Evolutionary conservation across 30 jellyfish, hydroid and myxozoan genomes (phyloP).

Genomic region (Turritopsis dohrnii): DNA sequence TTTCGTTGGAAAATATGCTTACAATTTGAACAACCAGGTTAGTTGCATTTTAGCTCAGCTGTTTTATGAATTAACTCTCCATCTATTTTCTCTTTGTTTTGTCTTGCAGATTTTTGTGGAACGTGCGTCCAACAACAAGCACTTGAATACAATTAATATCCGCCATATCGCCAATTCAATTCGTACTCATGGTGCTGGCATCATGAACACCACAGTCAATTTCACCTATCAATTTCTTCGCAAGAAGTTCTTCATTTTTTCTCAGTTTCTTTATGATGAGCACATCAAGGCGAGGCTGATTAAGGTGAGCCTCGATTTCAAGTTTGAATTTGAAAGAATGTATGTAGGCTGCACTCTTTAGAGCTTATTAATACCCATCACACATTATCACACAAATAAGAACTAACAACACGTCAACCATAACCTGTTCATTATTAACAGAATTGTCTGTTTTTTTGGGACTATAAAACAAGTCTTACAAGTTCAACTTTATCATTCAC

Average conservation of each 20-base stretch:
- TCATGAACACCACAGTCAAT: slow-evolving; percentile 97
- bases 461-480: too few species aligned
- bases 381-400: too few species aligned
- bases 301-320: slow-evolving; percentile 45
- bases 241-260: slow-evolving; percentile 91
- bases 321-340: background rate
- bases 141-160: slow-evolving; percentile 88
- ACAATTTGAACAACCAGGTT: slow-evolving; percentile 96
- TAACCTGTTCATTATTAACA: too few species aligned
- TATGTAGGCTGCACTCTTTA: too few species aligned
- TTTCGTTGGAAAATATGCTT: slow-evolving; percentile 88
- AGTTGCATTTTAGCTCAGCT: background rate
- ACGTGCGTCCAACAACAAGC: slow-evolving; percentile 95
- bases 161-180: slow-evolving; percentile 97
- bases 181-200: slow-evolving; percentile 98
- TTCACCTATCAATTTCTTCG: slow-evolving; percentile 95
- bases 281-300: slow-evolving; percentile 91
- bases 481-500: background rate
- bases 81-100: background rate
- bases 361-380: too few species aligned
- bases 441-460: too few species aligned
- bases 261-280: slow-evolving; percentile 92
- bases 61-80: too few species aligned
- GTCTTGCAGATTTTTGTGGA: slow-evolving; percentile 88
- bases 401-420: too few species aligned